Base-by-base conservation (phyloP, 1,140 invertebrate genomes). In the Dolichoris vasculosae region DNA sequence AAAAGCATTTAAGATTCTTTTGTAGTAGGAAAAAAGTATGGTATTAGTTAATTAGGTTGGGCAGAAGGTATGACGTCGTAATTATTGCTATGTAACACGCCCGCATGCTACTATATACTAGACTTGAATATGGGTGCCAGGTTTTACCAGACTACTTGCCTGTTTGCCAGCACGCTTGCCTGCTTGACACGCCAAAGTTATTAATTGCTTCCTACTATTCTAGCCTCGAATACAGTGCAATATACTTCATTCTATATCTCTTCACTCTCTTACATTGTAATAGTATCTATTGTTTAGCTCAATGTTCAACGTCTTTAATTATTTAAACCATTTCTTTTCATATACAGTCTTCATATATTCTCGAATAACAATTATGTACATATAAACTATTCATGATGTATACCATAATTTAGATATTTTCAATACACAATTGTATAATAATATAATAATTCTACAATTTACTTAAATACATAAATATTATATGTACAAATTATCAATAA, bases 131-230 rank as follows among this genome's bases (percentile, higher is more conserved):
- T 71, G 64, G 30, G 46, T 55, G 87, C 84, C 81, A 82, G 55
- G 43, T 51, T 84, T 82, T 88, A 84, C 88, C 78, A 87, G 87
- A 87, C 87, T 88, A 86, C 88, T 78, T 80, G 87, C 86, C 87
- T 89, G 88, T 83, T 77, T 87, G 87, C 87, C 81, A 76, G 88
- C 84, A 82, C 69, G 79, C 32, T 63, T 82, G 85, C 80, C 81
- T 63, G 78, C 85, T 88, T 87, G 87, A 90, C 89, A 92, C 89
- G 90, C 90, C 90, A 91, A 92, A 92, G 91, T 92, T 92, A 92
- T 92, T 92, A 92, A 92, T 92, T 92, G 91, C 91, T 92, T 92
- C 91, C 91, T 91, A 91, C 90, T 87, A 91, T 91, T 92, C 88
- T 84, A 87, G 85, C 78, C 87, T 79, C 69, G 78, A 63, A 73